Base-by-base conservation (phyloP, 2,888 invertebrate species). In the Agrotis puta region DNA sequence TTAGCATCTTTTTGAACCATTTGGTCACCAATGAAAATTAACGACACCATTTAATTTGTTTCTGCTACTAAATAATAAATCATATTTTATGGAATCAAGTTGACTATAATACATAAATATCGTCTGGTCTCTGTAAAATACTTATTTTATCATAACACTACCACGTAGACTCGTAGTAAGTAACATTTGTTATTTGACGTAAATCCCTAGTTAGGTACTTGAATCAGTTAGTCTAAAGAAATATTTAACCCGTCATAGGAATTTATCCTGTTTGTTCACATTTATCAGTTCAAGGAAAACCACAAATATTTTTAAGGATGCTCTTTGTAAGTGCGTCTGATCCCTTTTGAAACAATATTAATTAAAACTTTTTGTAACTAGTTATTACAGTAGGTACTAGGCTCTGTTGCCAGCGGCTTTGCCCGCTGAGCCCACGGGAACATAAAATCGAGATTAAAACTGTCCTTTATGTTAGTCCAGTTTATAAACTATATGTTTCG, bases 261-360 rank as follows among this genome's bases (percentile, higher is more conserved):
- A 59, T 71, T 75, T 76, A 45, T 80, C 79, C 79, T 79, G 76
- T 79, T 79, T 79, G 67, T 79, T 33, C 45, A 22, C 45, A 39
- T n/a, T 53, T 14, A 43, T 50, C 22, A 53, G 45, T 64, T 66
- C 3, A 56, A 70, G 79, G 79, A 75, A 79, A 79, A 75, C 58
- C 70, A 22, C 67, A 22, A n/a, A 51, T 54, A 61, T 56, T 56
- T 59, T 61, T 39, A 39, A 24, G 16, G 9, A 47, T 22, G 14
- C 4, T 43, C 7, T 4, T 24, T 22, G 24, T 27, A 13, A 43
- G 24, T n/a, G 45, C 20, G 45, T 47, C 24, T 39, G 6, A 51
- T 74, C 13, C 43, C 22, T 57, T 63, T 64, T 22, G 22, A 59
- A 33, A 64, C 3, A n/a, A 22, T 18, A 27, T 20, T 9, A 27